phyloP scores from a whole-genome alignment of 2,888 invertebrate genomes.

The Drepanosiphum platanoidis region DNA sequence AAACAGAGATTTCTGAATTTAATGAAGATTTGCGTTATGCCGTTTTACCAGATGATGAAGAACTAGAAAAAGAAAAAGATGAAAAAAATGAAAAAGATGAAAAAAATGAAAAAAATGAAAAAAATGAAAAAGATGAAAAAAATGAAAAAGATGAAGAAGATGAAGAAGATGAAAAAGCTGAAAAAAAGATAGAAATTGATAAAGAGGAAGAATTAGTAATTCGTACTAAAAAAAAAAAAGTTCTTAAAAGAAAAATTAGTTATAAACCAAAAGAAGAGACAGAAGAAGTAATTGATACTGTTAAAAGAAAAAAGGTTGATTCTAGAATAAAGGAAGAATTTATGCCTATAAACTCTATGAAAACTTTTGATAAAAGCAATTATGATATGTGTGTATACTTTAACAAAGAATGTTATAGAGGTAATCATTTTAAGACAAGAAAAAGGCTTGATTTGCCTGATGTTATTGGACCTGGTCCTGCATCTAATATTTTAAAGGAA shows the following conservation, averaged over 20 bases:
- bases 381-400: slow-evolving; percentile 29
- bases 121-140: background rate
- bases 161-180: too few species aligned
- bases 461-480: slow-evolving; percentile 46
- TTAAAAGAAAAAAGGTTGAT: too few species aligned
- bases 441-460: background rate
- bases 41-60: background rate
- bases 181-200: too few species aligned
- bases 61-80: background rate
- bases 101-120: background rate
- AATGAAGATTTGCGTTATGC: slow-evolving; percentile 39
- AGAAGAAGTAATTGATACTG: too few species aligned
- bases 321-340: too few species aligned
- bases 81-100: background rate
- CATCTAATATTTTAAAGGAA: background rate
- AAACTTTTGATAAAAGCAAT: too few species aligned
- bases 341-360: background rate
- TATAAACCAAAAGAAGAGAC: too few species aligned
- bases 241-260: too few species aligned
- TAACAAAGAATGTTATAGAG: slow-evolving; percentile 40
- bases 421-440: background rate
- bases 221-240: too few species aligned
- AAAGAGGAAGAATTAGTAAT: too few species aligned
- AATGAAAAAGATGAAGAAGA: too few species aligned
- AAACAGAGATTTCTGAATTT: slow-evolving; percentile 10